Percentiles rank a stretch among this genome's conserved stretches.
Conservation (phyloP, 2,888 invertebrate genomes). For the Leuctra nigra region DNA sequence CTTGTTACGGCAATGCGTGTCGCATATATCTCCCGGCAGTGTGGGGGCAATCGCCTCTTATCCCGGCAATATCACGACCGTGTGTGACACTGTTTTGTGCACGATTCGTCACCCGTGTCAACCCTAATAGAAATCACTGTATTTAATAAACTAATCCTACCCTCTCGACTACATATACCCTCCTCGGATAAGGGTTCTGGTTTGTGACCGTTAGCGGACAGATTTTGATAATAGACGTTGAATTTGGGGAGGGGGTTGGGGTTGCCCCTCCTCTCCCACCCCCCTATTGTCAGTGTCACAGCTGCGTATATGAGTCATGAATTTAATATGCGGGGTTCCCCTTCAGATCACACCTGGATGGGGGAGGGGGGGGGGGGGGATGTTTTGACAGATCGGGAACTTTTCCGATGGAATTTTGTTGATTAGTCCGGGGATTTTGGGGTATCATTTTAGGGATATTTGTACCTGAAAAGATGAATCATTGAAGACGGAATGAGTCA, state of each 20-base stretch:
- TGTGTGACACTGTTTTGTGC: slow-evolving; percentile 1
- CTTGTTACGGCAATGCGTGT: no score
- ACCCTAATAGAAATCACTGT: slow-evolving; percentile 10
- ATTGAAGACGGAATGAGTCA: no score
- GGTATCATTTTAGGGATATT: no score
- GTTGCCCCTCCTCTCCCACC: not conserved
- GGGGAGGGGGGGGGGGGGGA: no score
- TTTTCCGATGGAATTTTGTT: not conserved
- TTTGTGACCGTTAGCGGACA: slow-evolving; percentile 17
- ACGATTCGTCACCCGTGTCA: slow-evolving; percentile 1
- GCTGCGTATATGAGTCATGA: not conserved
- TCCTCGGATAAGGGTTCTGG: slow-evolving; percentile 2
- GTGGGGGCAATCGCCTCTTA: no score
- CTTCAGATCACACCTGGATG: no score
- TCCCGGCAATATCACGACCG: no score
- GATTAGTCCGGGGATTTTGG: no score
- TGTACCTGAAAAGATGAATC: no score
- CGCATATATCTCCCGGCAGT: no score
- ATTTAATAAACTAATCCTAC: slow-evolving; percentile 17
- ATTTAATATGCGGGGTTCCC: not conserved
- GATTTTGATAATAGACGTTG: slow-evolving; percentile 15
- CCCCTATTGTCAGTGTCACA: not conserved
- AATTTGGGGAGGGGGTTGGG: slow-evolving; percentile 2
- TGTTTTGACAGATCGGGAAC: no score
- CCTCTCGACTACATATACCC: no score